Conservation (phyloP, 2,113 vertebrate species). For the Elaphurus davidianus region DNA sequence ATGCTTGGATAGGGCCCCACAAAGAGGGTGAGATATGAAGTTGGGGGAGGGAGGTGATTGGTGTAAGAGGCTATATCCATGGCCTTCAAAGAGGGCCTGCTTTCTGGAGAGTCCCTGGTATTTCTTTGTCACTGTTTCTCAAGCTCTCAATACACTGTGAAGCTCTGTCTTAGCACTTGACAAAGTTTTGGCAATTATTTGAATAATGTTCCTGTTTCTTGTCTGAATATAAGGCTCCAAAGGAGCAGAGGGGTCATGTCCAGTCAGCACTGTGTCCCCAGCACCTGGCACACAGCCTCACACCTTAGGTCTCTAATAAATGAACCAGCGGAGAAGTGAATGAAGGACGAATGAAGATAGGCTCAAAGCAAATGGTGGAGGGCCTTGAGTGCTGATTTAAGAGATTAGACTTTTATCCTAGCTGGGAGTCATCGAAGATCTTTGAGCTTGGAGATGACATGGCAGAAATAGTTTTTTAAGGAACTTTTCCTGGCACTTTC, state of each 20-base stretch:
- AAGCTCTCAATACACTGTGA: not conserved
- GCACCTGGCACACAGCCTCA: not conserved
- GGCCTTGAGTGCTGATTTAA: not conserved
- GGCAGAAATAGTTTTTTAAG: not conserved
- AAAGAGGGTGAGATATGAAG: not conserved
- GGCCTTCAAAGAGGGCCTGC: not conserved
- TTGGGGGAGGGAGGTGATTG: rapidly evolving
- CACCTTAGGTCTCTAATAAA: not conserved
- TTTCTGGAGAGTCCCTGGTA: not conserved
- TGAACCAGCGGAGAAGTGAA: not conserved
- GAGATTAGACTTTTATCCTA: not conserved
- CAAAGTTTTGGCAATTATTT: not conserved
- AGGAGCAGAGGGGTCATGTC: not conserved
- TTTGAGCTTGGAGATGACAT: not conserved
- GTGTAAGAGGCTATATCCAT: rapidly evolving
- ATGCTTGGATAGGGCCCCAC: rapidly evolving
- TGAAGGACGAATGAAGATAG: not conserved
- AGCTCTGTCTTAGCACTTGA: not conserved
- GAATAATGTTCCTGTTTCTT: not conserved
- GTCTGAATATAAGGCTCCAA: not conserved
- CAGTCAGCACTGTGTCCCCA: no score
- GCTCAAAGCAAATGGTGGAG: not conserved
- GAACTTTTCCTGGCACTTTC: not conserved
- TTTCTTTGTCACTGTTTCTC: not conserved
- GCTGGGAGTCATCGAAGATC: not conserved